phyloP scores from a whole-genome alignment of 2,888 invertebrate genomes.

The Leucoma salicis region DNA sequence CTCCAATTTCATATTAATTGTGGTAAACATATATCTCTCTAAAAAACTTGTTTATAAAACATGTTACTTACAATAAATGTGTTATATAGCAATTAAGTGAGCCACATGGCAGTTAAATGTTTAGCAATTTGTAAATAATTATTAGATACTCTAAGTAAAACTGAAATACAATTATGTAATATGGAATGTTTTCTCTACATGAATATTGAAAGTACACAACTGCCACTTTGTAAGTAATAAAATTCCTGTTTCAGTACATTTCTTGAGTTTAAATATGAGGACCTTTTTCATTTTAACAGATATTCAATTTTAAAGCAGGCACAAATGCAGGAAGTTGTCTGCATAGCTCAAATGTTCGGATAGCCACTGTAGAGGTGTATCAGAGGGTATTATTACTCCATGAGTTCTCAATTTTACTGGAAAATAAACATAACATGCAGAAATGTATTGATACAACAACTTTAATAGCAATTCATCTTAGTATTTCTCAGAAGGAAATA shows the following conservation, averaged over 20 bases:
- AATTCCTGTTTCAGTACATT: background rate
- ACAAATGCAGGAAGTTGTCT: constrained; percentile 98
- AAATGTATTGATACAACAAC: background rate
- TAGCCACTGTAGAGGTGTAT: constrained; percentile 97
- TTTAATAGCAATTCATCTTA: too few species aligned
- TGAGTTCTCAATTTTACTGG: constrained; percentile 91
- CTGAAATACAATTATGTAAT: background rate
- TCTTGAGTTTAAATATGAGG: too few species aligned
- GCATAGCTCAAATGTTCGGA: constrained; percentile 99
- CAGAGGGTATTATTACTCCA: constrained; percentile 92
- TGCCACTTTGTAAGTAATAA: background rate
- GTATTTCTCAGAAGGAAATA: too few species aligned
- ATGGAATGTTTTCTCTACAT: background rate
- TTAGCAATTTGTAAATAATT: background rate
- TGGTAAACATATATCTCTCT: background rate
- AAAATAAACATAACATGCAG: too few species aligned
- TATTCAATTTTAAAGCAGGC: constrained; percentile 69
- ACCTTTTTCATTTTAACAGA: background rate
- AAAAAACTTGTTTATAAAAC: background rate
- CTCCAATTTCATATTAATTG: too few species aligned
- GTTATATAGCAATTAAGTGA: background rate
- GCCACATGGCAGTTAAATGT: background rate
- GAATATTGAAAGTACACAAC: background rate
- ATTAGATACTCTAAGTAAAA: background rate
- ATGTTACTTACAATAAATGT: background rate